These are phyloP conservation scores for Platypus cylindrus DNA, from an alignment of 2,888 invertebrate species.

Conservation along the genomic window DNA sequence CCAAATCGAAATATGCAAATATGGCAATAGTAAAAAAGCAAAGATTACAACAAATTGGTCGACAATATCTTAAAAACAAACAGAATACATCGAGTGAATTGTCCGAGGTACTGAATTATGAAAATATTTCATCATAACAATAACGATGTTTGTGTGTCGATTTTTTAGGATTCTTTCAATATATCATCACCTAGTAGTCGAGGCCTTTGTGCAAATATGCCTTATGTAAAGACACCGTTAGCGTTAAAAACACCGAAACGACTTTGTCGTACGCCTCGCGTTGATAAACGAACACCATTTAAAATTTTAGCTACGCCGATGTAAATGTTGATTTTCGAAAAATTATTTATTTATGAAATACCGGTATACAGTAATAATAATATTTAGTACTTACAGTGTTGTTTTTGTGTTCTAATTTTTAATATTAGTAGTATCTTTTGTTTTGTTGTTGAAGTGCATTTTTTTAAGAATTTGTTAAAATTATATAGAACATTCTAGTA, in stretches of 20 bases:
- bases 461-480: no score
- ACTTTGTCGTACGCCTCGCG: constrained; percentile 38
- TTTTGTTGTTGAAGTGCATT: no score
- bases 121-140: not conserved
- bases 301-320: constrained; percentile 27
- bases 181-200: constrained; percentile 13
- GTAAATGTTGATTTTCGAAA: no score
- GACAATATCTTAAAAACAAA: constrained; percentile 16
- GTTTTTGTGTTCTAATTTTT: no score
- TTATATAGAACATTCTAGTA: no score
- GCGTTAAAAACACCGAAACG: constrained; percentile 43
- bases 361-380: no score
- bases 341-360: no score
- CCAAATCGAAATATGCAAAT: no score
- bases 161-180: constrained; percentile 6
- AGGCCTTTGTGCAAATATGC: constrained; percentile 27
- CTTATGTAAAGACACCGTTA: constrained; percentile 48
- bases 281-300: constrained; percentile 47
- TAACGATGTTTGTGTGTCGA: not conserved
- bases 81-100: constrained; percentile 7
- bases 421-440: no score
- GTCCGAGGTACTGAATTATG: constrained; percentile 3
- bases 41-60: constrained; percentile 20
- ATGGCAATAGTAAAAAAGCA: no score
- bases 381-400: no score